Base-by-base conservation (phyloP, 1,140 invertebrate species). In the Metopolophium dirhodum region DNA sequence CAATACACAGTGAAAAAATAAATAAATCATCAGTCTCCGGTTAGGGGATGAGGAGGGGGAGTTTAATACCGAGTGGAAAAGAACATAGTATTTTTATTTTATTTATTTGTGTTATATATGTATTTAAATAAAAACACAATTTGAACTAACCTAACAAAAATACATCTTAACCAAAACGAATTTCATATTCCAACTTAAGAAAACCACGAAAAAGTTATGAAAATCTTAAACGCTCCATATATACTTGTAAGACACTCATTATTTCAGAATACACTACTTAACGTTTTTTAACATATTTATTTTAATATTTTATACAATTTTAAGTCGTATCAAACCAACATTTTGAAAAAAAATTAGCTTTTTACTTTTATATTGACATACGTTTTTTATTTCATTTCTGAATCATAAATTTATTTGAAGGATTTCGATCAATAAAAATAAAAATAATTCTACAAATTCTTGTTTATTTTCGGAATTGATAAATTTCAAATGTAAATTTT, bases 1-100 rank as follows among this genome's bases (percentile, higher is more conserved):
- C 91, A 85, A 92, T 92, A 92, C 49, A 92, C 91, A 22, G 49
- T 92, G 54, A 51, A 83, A 77, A 92, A 92, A 92, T 92, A 92
- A 92, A 92, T 85, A 85, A 92, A 92, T 85, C 91, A 92, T 51
- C 77, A 35, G 49, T 92, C 45, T 47, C 7, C 51, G n/a, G 47
- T 77, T n/a, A 77, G 14, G 51, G 20, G 20, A 7, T 8, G 37
- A 47, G 45, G 45, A 18, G 47, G 18, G 86, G 18, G 30, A 14
- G 47, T 20, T 4, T 0, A 30, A 47, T 45, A 87, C 11, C 85
- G 18, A 85, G 83, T 45, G 83, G 83, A 1, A 77, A 77, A 77
- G 77, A 83, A 85, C 22, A 85, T 23, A 3, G 83, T 85, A 85
- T 85, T 85, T 41, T 41, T 41, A 41, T 85, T 85, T 85, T 85